Conservation (phyloP, 2,797 vertebrate species). For the Manis javanica region DNA sequence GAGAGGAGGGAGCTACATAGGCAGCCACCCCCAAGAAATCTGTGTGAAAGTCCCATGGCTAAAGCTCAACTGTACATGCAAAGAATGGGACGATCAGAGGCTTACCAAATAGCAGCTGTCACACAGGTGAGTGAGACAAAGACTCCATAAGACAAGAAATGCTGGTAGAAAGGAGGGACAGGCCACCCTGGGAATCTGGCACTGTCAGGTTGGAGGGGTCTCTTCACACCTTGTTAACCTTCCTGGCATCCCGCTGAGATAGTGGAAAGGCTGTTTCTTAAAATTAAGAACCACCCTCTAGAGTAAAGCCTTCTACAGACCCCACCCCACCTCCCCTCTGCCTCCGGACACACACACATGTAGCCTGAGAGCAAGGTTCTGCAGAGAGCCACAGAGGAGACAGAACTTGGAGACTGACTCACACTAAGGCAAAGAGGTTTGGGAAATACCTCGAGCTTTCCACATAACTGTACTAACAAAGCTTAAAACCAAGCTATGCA, state of each 20-base stretch:
- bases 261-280: background rate
- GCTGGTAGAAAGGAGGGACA: background rate
- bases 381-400: background rate
- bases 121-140: background rate
- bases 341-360: background rate
- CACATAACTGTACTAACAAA: background rate
- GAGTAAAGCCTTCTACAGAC: background rate
- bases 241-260: background rate
- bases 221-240: background rate
- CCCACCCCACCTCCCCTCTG: too few species aligned
- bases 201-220: background rate
- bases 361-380: background rate
- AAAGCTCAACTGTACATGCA: background rate
- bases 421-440: background rate
- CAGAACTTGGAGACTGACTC: background rate
- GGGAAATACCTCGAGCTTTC: background rate
- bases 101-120: too few species aligned
- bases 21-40: background rate
- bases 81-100: background rate
- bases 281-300: background rate
- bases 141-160: background rate
- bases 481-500: background rate
- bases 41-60: background rate
- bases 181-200: background rate
- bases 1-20: background rate